Conservation (phyloP, 1,140 invertebrate genomes). For the Acarapis woodi region DNA sequence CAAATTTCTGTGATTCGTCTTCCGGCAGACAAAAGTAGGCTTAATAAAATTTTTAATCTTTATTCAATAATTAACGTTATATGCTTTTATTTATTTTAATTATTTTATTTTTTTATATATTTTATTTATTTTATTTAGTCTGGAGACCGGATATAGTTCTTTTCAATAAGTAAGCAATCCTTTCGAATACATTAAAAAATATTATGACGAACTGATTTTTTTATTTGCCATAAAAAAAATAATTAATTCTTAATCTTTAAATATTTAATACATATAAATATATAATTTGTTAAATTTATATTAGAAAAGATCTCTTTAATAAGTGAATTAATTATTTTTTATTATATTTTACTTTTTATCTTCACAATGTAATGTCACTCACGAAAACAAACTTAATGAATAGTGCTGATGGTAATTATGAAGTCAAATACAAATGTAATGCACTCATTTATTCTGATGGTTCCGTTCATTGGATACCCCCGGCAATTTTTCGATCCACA, state of each 20-base stretch:
- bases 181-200: background rate
- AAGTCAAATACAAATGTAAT: slow-evolving; percentile 88
- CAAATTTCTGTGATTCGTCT: slow-evolving; percentile 79
- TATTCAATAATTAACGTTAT: no score
- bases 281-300: no score
- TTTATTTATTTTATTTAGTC: no score
- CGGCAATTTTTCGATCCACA: slow-evolving; percentile 93
- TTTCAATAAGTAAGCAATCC: slow-evolving; percentile 86
- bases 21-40: slow-evolving; percentile 86
- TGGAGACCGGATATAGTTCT: slow-evolving; percentile 99
- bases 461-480: slow-evolving; percentile 83
- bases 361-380: background rate
- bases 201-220: background rate
- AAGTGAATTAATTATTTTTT: no score
- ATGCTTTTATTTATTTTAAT: no score
- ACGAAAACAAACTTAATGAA: background rate
- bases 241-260: background rate
- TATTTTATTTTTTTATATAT: no score
- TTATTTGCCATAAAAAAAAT: background rate
- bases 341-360: no score
- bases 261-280: background rate
- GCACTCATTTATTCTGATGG: slow-evolving; percentile 76
- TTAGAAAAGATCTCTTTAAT: no score
- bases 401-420: slow-evolving; percentile 84
- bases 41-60: no score